Evolutionary conservation across 2,797 vertebrate genomes (phyloP).

Genomic region (Onychomys arenicola): DNA sequence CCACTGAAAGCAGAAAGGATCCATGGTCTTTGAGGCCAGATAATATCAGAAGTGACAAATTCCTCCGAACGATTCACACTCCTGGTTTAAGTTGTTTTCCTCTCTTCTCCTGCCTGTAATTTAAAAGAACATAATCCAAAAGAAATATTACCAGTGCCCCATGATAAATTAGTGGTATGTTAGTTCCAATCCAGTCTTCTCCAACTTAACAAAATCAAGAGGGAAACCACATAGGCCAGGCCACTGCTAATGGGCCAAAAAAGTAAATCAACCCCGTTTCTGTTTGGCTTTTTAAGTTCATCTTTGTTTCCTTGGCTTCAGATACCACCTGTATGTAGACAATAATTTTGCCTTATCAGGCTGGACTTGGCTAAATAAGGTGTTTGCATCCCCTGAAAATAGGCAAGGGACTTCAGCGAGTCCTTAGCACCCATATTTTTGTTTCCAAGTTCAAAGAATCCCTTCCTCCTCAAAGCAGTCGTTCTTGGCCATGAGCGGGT

Average conservation of each 20-base stretch:
- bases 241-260: constrained; percentile 53
- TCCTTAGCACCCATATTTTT: constrained; percentile 72
- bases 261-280: constrained; percentile 53
- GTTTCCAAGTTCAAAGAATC: constrained; percentile 89
- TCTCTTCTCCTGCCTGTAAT: constrained; percentile 49
- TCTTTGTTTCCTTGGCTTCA: constrained; percentile 51
- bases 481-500: constrained; percentile 86
- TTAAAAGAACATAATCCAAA: constrained; percentile 65
- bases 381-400: constrained; percentile 64
- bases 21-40: constrained; percentile 47
- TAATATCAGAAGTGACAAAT: constrained; percentile 62
- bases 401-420: constrained; percentile 56
- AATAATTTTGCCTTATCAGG: constrained; percentile 74
- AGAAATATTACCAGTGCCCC: constrained; percentile 57
- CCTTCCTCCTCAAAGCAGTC: constrained; percentile 95
- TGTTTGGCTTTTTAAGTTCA: neutral
- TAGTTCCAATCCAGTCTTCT: constrained; percentile 43
- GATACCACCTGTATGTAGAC: constrained; percentile 75
- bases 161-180: constrained; percentile 45
- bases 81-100: constrained; percentile 48
- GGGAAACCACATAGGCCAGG: neutral
- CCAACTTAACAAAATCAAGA: neutral
- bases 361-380: constrained; percentile 46
- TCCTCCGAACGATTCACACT: constrained; percentile 55
- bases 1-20: constrained; percentile 43